Evolutionary conservation across 2,113 vertebrate species (phyloP), one percentile per base, ranked within the genome.

Genomic region (Anas platyrhynchos): DNA sequence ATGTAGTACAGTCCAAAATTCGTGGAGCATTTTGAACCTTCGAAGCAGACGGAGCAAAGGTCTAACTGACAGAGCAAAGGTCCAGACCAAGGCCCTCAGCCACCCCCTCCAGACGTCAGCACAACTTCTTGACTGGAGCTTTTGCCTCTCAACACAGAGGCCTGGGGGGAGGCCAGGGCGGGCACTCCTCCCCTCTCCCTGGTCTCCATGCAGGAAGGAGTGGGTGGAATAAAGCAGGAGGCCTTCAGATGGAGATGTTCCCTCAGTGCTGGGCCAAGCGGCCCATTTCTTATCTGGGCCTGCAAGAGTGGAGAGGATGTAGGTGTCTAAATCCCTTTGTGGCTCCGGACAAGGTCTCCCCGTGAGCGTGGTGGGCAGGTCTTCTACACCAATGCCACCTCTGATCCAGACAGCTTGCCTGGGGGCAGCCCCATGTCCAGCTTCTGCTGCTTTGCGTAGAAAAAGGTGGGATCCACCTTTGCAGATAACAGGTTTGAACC

Each of bases 1-100:
- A 52, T 59, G 21, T 52, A n/a, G 58, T 81, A 81, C 86, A 9
- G 76, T 93, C 65, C 86, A 90, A 83, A 93, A 94, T 75, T 83
- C 12, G 5, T 18, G 32, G 56, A 50, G 77, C n/a, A 11, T 75
- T 96, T 93, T 86, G 66, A 90, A 79, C 16, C 3, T 20, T 18
- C 61, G 48, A 90, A 82, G 86, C 34, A 41, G 62, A 25, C 46
- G 25, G 62, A 72, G 32, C 86, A 89, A 95, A 96, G 91, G 75
- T 87, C 88, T 66, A 34, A 74, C 88, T 87, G 92, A 58, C 18
- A 50, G 91, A 82, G 9, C 62, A 76, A 85, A 91, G 83, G 79
- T 86, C 68, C 66, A 38, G 71, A 68, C 50, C 84, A 88, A 94
- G 87, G 82, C n/a, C 16, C 6, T 79, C 74, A 0, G 1, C 75